These are phyloP conservation scores for Pogonognathellus flavescens DNA, from an alignment of 1,140 invertebrate genomes.

Conservation along the genomic window DNA sequence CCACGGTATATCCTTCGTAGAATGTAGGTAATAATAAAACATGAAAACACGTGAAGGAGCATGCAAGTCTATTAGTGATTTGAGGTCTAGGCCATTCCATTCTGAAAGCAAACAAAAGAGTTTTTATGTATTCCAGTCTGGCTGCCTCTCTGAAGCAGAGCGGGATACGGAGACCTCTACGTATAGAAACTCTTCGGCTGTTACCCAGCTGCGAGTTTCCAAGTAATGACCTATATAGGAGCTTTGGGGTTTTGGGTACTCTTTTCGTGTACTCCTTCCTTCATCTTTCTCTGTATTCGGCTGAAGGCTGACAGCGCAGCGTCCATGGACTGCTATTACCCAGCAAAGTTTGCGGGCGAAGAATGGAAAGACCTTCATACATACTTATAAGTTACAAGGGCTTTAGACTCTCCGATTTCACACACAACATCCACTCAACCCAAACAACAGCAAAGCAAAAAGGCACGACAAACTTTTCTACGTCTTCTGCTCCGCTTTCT, in stretches of 20 bases:
- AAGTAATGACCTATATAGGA: too few relatives aligned
- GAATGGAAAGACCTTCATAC: conserved; percentile 25
- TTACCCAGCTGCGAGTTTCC: background rate
- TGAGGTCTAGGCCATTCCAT: conserved; percentile 43
- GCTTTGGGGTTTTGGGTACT: too few relatives aligned
- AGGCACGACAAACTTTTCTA: too few relatives aligned
- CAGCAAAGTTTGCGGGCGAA: background rate
- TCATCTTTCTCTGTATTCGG: background rate
- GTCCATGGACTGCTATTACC: background rate
- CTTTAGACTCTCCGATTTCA: too few relatives aligned
- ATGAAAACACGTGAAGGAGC: conserved; percentile 9
- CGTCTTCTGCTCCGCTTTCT: too few relatives aligned
- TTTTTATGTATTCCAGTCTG: background rate
- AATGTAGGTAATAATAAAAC: background rate
- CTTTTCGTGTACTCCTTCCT: background rate
- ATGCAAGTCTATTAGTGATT: background rate
- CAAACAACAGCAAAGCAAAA: too few relatives aligned
- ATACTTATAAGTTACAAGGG: background rate
- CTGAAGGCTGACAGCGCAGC: too few relatives aligned
- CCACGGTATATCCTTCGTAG: too few relatives aligned
- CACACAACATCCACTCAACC: too few relatives aligned
- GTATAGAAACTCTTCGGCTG: background rate
- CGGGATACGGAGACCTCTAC: background rate
- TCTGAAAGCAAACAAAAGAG: conserved; percentile 6
- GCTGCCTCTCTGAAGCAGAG: background rate